Evolutionary conservation across 2,113 vertebrate genomes (phyloP).

Genomic region (Callocephalon fimbriatum): DNA sequence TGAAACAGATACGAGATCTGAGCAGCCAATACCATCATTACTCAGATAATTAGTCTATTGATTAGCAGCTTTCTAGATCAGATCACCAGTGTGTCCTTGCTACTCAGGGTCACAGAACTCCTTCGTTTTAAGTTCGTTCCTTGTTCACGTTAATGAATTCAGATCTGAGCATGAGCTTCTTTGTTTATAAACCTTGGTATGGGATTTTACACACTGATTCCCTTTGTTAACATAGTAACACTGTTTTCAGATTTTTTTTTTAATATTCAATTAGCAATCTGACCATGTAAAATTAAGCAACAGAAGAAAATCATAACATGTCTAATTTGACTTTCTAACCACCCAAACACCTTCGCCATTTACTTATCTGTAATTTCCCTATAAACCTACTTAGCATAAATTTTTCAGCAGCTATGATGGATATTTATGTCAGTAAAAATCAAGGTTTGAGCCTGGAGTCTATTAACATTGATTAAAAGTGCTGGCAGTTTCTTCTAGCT

Average conservation of each 20-base stretch:
- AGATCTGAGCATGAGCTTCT: background rate
- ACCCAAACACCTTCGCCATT: fast-evolving
- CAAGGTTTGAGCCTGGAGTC: background rate
- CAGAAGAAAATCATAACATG: background rate
- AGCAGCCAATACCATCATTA: background rate
- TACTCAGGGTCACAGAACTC: background rate
- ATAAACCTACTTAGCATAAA: background rate
- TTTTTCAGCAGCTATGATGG: background rate
- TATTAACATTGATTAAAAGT: background rate
- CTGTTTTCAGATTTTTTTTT: background rate
- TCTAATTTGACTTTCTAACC: background rate
- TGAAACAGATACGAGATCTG: background rate
- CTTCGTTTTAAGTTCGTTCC: background rate
- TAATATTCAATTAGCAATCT: background rate
- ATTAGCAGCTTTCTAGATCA: background rate
- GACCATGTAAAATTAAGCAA: background rate
- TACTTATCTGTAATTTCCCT: background rate
- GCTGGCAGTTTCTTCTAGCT: fast-evolving
- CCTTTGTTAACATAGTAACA: background rate
- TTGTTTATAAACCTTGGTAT: background rate
- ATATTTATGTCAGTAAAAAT: background rate
- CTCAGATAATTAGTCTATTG: constrained; percentile 3
- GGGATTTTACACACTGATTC: background rate
- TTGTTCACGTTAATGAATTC: background rate
- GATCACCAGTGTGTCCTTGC: background rate